Evolutionary conservation across 1,140 invertebrate species (phyloP).

Genomic region (Eurosta solidaginis): DNA sequence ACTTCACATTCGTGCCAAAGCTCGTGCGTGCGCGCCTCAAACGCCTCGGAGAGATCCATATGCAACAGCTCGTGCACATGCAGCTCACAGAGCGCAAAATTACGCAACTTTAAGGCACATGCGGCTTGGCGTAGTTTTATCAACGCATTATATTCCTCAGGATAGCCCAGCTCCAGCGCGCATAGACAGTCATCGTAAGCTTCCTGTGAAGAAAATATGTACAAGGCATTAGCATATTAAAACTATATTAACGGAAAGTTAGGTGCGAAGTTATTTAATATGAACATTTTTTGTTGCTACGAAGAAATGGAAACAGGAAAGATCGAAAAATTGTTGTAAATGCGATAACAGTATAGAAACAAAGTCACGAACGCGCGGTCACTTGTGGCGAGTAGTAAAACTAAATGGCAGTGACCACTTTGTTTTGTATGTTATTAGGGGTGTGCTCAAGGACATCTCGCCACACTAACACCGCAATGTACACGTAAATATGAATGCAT

Average conservation of each 20-base stretch:
- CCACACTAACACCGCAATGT: not conserved
- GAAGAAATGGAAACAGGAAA: not conserved
- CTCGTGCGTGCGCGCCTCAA: conserved; percentile 47
- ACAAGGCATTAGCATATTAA: not conserved
- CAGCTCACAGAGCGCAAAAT: conserved; percentile 48
- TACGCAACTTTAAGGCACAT: conserved; percentile 53
- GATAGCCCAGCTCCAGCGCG: conserved; percentile 47
- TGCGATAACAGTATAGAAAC: not conserved
- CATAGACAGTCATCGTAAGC: conserved; percentile 50
- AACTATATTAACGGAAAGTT: not conserved
- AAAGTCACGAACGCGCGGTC: conserved; percentile 4
- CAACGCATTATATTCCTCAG: conserved; percentile 47
- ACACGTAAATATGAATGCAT: no score
- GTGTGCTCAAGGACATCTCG: not conserved
- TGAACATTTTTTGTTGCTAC: no score
- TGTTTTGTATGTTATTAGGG: not conserved
- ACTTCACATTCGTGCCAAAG: conserved; percentile 49
- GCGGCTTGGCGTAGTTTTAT: conserved; percentile 52
- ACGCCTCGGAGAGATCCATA: conserved; percentile 50
- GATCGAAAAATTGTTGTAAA: not conserved
- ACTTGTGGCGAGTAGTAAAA: not conserved
- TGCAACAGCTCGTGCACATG: conserved; percentile 48
- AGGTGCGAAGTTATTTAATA: not conserved
- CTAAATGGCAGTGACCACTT: not conserved
- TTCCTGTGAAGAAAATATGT: conserved; percentile 36